Evolutionary conservation across 1,140 invertebrate species (phyloP).

Genomic region (Megalonaias nervosa): DNA sequence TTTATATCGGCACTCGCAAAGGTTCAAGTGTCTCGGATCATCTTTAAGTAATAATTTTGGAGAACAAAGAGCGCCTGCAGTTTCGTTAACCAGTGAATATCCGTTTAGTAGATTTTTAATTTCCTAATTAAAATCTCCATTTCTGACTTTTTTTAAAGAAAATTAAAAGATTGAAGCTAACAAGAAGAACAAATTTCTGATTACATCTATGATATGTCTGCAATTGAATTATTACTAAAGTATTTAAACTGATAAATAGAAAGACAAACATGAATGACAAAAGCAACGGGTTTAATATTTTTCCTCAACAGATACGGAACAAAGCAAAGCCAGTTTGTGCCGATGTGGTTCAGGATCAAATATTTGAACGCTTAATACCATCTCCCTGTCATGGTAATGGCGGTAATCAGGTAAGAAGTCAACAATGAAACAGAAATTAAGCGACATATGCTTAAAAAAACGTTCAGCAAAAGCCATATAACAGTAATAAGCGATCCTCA

Average conservation of each 20-base stretch:
- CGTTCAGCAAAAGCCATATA: too few species aligned
- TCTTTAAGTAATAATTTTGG: too few species aligned
- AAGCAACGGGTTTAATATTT: neutral
- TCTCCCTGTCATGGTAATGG: conserved; percentile 15
- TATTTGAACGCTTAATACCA: neutral
- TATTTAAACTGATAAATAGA: neutral
- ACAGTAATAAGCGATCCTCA: too few species aligned
- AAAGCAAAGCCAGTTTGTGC: conserved; percentile 17
- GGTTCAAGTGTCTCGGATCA: too few species aligned
- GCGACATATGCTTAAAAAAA: too few species aligned
- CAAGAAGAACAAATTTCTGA: neutral
- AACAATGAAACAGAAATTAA: neutral
- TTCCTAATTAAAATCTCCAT: neutral
- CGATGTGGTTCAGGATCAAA: neutral
- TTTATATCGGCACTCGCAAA: too few species aligned
- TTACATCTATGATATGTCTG: neutral
- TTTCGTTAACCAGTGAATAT: too few species aligned
- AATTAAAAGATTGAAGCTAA: neutral
- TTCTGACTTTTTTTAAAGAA: neutral
- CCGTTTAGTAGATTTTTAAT: too few species aligned
- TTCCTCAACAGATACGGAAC: conserved; percentile 17
- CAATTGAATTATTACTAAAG: neutral
- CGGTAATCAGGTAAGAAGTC: conserved; percentile 19
- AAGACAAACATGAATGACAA: neutral
- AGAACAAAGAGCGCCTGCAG: too few species aligned